Conservation (phyloP, 2,888 invertebrate genomes). For the Chloromyia formosa region DNA sequence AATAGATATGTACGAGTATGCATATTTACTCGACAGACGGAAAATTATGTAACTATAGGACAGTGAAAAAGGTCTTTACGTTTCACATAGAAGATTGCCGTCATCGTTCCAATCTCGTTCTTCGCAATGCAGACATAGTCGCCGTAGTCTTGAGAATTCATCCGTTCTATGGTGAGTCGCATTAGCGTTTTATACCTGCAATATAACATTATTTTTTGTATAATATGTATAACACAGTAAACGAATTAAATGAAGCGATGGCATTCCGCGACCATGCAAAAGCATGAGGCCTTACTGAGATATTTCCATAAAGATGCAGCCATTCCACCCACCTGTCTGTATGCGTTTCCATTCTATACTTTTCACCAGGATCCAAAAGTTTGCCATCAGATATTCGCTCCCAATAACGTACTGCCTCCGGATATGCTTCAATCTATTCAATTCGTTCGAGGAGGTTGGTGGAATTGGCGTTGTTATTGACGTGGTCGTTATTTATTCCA, state of each 20-base stretch:
- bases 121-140: constrained; percentile 86
- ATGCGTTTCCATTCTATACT: constrained; percentile 70
- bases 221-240: not conserved
- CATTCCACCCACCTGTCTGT: constrained; percentile 63
- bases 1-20: too few relatives aligned
- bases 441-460: not conserved
- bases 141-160: constrained; percentile 75
- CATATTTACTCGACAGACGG: too few relatives aligned
- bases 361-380: constrained; percentile 73
- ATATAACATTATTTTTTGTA: not conserved
- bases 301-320: not conserved
- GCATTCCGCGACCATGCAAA: not conserved
- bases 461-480: too few relatives aligned
- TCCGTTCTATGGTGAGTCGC: constrained; percentile 78
- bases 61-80: constrained; percentile 65
- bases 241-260: constrained; percentile 13
- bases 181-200: constrained; percentile 73
- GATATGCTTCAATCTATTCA: constrained; percentile 84
- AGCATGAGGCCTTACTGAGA: too few relatives aligned
- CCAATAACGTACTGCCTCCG: constrained; percentile 87
- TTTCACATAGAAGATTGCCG: constrained; percentile 75
- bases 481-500: too few relatives aligned
- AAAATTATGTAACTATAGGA: too few relatives aligned
- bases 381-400: constrained; percentile 77
- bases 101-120: constrained; percentile 82